Evolutionary conservation across 2,113 vertebrate species (phyloP), one percentile per base, ranked within the genome.

Genomic region (Corapipo altera): DNA sequence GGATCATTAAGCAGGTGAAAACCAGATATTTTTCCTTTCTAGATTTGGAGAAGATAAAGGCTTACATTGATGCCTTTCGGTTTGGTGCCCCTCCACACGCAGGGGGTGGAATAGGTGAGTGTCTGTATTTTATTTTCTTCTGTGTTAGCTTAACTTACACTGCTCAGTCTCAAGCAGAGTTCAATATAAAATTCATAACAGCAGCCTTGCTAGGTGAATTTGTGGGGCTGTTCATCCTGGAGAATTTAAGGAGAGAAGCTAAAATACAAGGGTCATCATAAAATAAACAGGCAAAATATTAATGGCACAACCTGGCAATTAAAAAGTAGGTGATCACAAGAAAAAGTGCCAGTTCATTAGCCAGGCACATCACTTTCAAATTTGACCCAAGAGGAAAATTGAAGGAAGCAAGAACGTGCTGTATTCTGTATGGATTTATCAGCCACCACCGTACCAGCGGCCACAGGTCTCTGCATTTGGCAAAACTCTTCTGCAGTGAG

Each of bases 31-130:
- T 94, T 96, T 93, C 23, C 46, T 94, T 93, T 93, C 39, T 96
- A 99, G 99, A 99, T 98, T 97, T 99, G 98, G 99, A 99, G 97
- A 99, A 99, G 97, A 99, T 99, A 96, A 99, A 99, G 97, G 96
- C 99, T 15, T 99, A 99, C 70, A 99, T 99, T 1, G 99, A 99
- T 97, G 99, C 99, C 70, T 99, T 99, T 97, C 99, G 99, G 15
- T 99, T 98, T 91, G 99, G 99, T 86, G 99, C 99, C 37, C 99
- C 99, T 88, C 99, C 99, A 78, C 99, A 99, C 6, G 99, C 98
- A 11, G 99, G 99, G 37, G 99, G 99, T 93, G 99, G 99, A 92
- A 99, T 99, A 96, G 99, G 99, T 99, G 97, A 96, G 61, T 85
- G 44, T 37, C 48, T 49, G 7, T 3, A 10, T 75, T 90, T 73